phyloP scores from a whole-genome alignment of 2,797 vertebrate species.

The Acanthiza pusilla region DNA sequence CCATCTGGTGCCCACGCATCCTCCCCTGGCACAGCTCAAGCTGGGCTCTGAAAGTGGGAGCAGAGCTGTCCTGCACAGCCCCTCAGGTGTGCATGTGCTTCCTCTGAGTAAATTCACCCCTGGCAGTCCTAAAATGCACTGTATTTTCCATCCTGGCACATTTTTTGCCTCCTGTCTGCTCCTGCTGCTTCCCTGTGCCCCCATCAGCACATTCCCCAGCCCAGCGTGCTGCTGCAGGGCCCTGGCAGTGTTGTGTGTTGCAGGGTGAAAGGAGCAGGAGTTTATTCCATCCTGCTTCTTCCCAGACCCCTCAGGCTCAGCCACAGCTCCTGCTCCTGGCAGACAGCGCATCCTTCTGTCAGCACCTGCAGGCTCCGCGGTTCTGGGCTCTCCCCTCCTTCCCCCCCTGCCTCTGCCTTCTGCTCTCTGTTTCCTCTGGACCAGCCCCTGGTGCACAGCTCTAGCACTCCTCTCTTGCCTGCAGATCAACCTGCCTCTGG shows the following conservation, averaged over 20 bases:
- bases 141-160: neutral
- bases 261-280: neutral
- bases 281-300: neutral
- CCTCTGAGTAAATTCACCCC: neutral
- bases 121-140: neutral
- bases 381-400: neutral
- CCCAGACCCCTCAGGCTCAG: neutral
- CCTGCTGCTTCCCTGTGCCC: neutral
- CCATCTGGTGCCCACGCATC: accelerated
- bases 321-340: neutral
- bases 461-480: accelerated
- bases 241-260: accelerated
- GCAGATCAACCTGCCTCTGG: neutral
- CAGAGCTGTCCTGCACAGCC: neutral
- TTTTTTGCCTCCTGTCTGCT: neutral
- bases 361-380: accelerated
- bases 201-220: neutral
- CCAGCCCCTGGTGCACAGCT: neutral
- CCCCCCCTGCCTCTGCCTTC: neutral
- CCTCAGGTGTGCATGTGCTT: accelerated
- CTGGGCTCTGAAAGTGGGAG: neutral
- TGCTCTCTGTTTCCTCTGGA: neutral
- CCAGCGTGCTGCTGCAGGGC: neutral
- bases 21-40: neutral
- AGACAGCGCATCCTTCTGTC: neutral